Percentiles rank a stretch among this genome's conserved stretches.
Evolutionary conservation across 1,140 invertebrate genomes (phyloP).

Genomic region (Saxidomus purpurata): DNA sequence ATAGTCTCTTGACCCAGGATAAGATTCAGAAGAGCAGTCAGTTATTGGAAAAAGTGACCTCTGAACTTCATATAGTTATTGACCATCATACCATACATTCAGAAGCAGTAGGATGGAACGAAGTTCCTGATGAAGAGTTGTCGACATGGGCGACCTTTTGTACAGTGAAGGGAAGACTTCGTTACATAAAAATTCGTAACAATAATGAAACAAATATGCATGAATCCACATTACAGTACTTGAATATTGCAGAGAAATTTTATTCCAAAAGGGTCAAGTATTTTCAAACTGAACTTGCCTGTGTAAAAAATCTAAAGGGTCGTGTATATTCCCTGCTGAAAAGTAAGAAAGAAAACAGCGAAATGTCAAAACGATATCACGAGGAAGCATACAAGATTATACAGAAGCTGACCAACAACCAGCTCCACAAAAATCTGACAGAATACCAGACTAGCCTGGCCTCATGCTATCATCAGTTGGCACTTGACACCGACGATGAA

Average conservation of each 20-base stretch:
- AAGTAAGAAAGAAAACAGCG: too few species aligned
- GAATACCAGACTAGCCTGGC: slow-evolving; percentile 23
- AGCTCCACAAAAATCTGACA: not conserved
- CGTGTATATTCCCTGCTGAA: slow-evolving; percentile 7
- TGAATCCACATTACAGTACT: not conserved
- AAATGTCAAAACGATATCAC: not conserved
- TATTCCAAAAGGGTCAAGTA: slow-evolving; percentile 1
- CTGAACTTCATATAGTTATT: slow-evolving; percentile 4
- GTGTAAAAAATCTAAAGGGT: slow-evolving; percentile 31
- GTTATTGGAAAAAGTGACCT: not conserved
- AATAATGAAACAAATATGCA: not conserved
- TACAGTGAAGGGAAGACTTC: not conserved
- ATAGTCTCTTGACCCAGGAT: not conserved
- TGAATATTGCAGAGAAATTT: slow-evolving; percentile 10
- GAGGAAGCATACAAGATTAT: not conserved
- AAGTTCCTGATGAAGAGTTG: not conserved
- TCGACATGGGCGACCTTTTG: slow-evolving; percentile 2
- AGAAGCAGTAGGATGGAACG: not conserved
- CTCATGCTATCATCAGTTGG: slow-evolving; percentile 13
- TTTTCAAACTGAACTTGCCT: slow-evolving; percentile 1
- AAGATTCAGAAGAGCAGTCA: not conserved
- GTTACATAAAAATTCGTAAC: not conserved
- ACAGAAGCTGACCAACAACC: slow-evolving; percentile 1
- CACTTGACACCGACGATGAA: not conserved
- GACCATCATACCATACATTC: slow-evolving; percentile 2